Conservation (phyloP, 1,140 invertebrate species). For the Chrysomallon squamiferum region DNA sequence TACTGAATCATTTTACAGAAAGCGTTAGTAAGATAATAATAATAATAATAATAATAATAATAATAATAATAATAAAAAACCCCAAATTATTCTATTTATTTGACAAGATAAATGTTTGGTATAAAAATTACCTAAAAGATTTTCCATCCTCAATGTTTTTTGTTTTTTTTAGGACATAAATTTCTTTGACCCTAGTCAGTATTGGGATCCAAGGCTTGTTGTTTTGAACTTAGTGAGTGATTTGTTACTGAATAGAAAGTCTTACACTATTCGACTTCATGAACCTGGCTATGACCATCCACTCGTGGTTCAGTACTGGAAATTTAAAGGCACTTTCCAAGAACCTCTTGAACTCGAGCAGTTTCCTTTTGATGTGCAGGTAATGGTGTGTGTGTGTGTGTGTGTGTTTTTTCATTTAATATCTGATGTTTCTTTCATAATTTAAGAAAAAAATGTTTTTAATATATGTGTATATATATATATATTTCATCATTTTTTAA, state of each 20-base stretch:
- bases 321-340: conserved; percentile 50
- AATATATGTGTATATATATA: too few relatives aligned
- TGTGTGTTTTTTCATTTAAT: too few relatives aligned
- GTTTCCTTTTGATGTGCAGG: conserved; percentile 60
- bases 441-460: too few relatives aligned
- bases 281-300: conserved; percentile 31
- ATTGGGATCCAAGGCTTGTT: conserved; percentile 42
- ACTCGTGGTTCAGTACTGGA: conserved; percentile 41
- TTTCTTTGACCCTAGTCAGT: conserved; percentile 13
- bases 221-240: conserved; percentile 43
- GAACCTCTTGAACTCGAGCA: conserved; percentile 53
- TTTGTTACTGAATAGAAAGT: conserved; percentile 22
- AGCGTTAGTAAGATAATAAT: neutral
- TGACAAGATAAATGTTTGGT: conserved; percentile 9
- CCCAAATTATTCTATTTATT: conserved; percentile 4
- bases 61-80: too few relatives aligned
- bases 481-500: too few relatives aligned
- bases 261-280: conserved; percentile 33
- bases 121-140: too few relatives aligned
- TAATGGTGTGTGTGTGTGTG: too few relatives aligned
- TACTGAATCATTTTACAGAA: neutral
- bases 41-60: neutral
- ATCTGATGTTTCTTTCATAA: too few relatives aligned
- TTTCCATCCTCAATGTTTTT: conserved; percentile 3
- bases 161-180: conserved; percentile 6